Percentiles rank a stretch among this genome's conserved stretches.
These are phyloP conservation scores for Ophioderma brevispina DNA, from an alignment of 35 echinoderm and acorn worm genomes.

Conservation along the genomic window DNA sequence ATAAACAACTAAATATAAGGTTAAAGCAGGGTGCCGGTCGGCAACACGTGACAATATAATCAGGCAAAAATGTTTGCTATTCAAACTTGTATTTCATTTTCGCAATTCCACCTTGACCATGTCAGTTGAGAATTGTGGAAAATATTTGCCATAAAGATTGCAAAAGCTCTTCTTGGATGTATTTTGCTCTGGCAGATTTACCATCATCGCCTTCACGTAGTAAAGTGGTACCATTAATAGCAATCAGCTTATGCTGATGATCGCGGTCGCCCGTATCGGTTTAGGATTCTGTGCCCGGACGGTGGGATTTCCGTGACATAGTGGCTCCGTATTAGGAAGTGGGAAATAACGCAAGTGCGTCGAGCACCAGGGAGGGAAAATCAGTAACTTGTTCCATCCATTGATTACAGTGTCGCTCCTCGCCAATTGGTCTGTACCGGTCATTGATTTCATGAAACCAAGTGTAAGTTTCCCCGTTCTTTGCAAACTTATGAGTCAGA, in stretches of 20 bases:
- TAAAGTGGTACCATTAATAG: background rate
- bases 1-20: too few relatives aligned
- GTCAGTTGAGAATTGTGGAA: background rate
- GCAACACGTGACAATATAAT: too few relatives aligned
- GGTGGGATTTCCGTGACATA: background rate
- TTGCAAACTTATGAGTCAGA: constrained; percentile 9
- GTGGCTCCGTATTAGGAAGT: background rate
- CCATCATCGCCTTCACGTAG: background rate
- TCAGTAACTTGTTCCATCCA: background rate
- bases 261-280: background rate
- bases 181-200: background rate
- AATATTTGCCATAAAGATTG: background rate
- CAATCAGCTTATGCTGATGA: background rate
- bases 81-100: background rate
- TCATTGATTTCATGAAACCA: background rate
- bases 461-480: background rate
- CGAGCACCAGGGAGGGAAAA: background rate
- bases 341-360: background rate
- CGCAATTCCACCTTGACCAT: background rate
- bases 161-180: background rate
- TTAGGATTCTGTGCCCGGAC: background rate
- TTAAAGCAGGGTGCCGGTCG: too few relatives aligned
- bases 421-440: background rate
- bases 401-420: background rate
- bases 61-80: too few relatives aligned